Evolutionary conservation across 2,113 vertebrate species (phyloP), one percentile per base, ranked within the genome.

Genomic region (Mirza zaza): DNA sequence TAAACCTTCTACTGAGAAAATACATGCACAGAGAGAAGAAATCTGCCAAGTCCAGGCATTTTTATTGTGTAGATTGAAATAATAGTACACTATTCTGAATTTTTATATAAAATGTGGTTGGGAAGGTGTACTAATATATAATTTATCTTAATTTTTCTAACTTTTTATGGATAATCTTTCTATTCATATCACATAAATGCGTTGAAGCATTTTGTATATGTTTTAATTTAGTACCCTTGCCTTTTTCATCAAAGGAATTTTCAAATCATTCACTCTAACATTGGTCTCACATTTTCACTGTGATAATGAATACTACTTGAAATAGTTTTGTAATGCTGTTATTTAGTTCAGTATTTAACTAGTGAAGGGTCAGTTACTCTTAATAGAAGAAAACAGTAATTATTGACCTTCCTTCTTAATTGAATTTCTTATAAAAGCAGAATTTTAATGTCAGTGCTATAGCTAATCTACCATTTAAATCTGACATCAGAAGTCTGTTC

Each of bases 101-200:
- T 99, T 99, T 99, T 99, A 99, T 99, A 99, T 98, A 98, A 98
- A 98, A 98, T 96, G 98, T 98, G 98, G 97, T 99, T 99, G 99
- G 99, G 98, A 99, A 99, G 99, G 99, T 99, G 99, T 99, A 99
- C 99, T 99, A 98, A 99, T 98, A 99, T 98, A 99, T 99, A 99
- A 99, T 99, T 99, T 99, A 99, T 99, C 99, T 99, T 99, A 99
- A 99, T 98, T 99, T 99, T 99, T 99, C 98, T 99, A 98, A 99
- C 99, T 99, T 99, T 99, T 99, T 99, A 99, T 98, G 98, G 98
- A 99, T 99, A 98, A 99, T 98, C 99, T 99, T 99, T 99, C 98
- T 99, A 99, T 99, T 99, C 98, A 98, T 98, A 98, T 97, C 98
- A 98, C 98, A 98, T 98, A 98, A 99, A 99, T 99, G 99, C 98